phyloP scores from a whole-genome alignment of 1,140 invertebrate genomes.

The Caerostris extrusa region DNA sequence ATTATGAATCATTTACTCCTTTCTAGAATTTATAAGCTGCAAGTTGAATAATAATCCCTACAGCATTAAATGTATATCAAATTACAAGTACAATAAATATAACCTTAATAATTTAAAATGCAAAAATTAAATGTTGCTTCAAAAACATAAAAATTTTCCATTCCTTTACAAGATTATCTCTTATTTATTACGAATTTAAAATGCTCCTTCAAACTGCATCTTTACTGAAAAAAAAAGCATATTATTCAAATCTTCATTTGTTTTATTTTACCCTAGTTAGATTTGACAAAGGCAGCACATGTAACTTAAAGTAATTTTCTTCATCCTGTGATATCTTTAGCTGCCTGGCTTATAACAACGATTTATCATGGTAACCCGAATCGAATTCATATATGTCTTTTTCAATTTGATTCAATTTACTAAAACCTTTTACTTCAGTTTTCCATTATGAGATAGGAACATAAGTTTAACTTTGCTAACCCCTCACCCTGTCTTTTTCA shows the following conservation, averaged over 20 bases:
- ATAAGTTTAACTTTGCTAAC: not conserved
- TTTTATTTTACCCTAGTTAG: not conserved
- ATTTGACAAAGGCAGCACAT: not conserved
- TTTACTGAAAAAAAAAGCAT: not conserved
- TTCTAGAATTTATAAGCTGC: too few species aligned
- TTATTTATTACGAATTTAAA: not conserved
- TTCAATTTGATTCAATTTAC: not conserved
- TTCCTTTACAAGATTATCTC: too few species aligned
- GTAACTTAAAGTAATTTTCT: not conserved
- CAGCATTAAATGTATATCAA: too few species aligned
- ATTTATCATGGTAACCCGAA: not conserved
- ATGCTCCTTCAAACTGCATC: not conserved
- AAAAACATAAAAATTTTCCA: too few species aligned
- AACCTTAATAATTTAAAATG: too few species aligned
- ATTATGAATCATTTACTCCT: too few species aligned
- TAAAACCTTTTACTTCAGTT: not conserved
- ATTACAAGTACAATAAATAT: too few species aligned
- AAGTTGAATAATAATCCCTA: too few species aligned
- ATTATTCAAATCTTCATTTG: constrained; percentile 12
- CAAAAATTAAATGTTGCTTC: too few species aligned
- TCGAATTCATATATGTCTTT: not conserved
- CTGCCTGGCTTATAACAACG: not conserved
- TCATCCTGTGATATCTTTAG: not conserved
- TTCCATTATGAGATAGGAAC: not conserved
- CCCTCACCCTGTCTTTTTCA: not conserved